A percentile compares a stretch with the other conserved stretches of the same genome.
phyloP scores from a whole-genome alignment of 1,140 invertebrate species.

The Coptotermes formosanus region DNA sequence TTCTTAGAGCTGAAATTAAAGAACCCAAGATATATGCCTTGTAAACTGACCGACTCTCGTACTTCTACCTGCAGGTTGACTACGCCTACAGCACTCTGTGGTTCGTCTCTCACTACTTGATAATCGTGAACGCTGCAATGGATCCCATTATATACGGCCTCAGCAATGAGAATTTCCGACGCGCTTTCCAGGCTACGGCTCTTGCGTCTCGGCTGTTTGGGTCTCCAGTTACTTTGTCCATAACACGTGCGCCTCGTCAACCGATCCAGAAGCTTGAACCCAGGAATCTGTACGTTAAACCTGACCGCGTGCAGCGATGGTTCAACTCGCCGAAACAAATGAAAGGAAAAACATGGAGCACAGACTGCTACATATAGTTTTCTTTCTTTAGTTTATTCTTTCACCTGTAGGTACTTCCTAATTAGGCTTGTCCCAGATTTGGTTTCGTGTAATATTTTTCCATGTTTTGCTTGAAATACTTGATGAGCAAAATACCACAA shows the following conservation, averaged over 20 bases:
- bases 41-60: too few relatives aligned
- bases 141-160: constrained; percentile 47
- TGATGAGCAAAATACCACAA: too few relatives aligned
- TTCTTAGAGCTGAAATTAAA: too few relatives aligned
- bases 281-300: background rate
- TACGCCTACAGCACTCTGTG: constrained; percentile 39
- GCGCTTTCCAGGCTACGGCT: constrained; percentile 38
- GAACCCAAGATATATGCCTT: too few relatives aligned
- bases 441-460: too few relatives aligned
- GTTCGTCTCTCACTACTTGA: constrained; percentile 42
- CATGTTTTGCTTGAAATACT: too few relatives aligned
- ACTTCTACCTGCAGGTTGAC: background rate
- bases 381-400: too few relatives aligned
- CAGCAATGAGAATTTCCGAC: constrained; percentile 44
- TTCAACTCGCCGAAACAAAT: background rate
- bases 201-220: constrained; percentile 25
- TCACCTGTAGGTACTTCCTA: too few relatives aligned
- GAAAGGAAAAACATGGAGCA: background rate
- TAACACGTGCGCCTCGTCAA: background rate
- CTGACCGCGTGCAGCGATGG: background rate
- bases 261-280: background rate
- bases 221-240: background rate
- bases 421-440: too few relatives aligned
- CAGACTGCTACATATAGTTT: background rate
- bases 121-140: constrained; percentile 43